phyloP scores from a whole-genome alignment of 1,140 invertebrate genomes.

The Drosophila melanogaster region Release_6_plus_ISO1_MT NT_033777.3:19785501-19786000 shows the following conservation, averaged over 20 bases:
- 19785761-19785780: background rate
- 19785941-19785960: no score
- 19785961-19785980: no score
- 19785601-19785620: constrained; percentile 26
- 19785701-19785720: background rate
- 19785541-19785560: constrained; percentile 10
- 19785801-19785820: background rate
- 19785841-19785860: no score
- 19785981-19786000: no score
- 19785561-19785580: constrained; percentile 32
- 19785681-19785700: constrained; percentile 3
- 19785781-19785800: background rate
- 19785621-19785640: constrained; percentile 41
- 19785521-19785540: constrained; percentile 14
- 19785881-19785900: no score
- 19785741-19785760: background rate
- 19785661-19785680: background rate
- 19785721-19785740: no score
- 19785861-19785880: no score
- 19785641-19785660: constrained; percentile 33
- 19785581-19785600: constrained; percentile 49
- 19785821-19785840: background rate
- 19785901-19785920: no score
- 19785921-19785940: no score
- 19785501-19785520: constrained; percentile 32